A percentile compares a stretch with the other conserved stretches of the same genome.
Evolutionary conservation across 2,797 vertebrate species (phyloP).

Genomic region (Halcyon badia): DNA sequence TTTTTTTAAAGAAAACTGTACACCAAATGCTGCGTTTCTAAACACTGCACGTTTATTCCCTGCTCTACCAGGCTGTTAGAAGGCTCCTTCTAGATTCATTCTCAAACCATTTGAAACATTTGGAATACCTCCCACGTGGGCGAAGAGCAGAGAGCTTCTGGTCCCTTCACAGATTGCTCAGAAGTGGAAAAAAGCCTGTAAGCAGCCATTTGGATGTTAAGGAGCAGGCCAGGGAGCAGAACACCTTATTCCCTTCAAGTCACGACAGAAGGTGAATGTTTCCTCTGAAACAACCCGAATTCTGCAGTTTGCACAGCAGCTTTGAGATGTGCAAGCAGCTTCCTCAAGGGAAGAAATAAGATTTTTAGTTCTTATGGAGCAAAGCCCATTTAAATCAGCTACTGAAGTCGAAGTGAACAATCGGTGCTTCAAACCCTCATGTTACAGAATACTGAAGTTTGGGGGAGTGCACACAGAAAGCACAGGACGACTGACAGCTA

Average conservation of each 20-base stretch:
- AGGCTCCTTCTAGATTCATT: not conserved
- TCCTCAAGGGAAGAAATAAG: not conserved
- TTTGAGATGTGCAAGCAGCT: not conserved
- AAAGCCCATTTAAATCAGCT: not conserved
- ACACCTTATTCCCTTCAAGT: not conserved
- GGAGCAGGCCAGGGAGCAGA: not conserved
- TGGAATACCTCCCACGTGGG: not conserved
- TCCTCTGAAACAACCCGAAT: not conserved
- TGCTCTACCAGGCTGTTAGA: not conserved
- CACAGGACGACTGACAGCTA: not conserved
- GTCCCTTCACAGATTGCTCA: not conserved
- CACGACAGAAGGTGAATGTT: not conserved
- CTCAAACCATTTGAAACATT: not conserved
- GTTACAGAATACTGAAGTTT: not conserved
- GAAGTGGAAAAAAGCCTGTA: not conserved
- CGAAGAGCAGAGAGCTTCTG: not conserved
- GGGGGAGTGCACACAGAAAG: not conserved
- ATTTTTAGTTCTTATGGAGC: not conserved
- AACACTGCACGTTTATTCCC: not conserved
- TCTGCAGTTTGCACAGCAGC: not conserved
- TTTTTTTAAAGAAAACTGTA: not conserved
- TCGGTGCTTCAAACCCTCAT: not conserved
- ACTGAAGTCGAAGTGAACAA: not conserved
- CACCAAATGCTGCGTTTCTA: slow-evolving; percentile 7
- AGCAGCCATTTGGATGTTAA: not conserved